Conservation (phyloP, 1,140 invertebrate genomes). For the Lucilia sericata region DNA sequence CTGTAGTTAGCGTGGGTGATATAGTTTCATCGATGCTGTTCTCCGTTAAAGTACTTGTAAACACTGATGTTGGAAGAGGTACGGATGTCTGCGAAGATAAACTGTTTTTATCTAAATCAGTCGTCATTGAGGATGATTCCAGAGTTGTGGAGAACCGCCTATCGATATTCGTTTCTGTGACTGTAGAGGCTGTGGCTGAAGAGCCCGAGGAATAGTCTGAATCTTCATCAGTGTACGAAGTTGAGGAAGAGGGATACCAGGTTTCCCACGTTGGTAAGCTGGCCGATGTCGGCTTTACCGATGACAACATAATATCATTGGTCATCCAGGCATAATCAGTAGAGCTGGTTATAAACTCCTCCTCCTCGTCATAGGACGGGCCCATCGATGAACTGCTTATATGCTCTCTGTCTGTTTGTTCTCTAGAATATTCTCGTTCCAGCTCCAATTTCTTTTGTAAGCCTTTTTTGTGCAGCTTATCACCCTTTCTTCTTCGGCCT, state of each 20-base stretch:
- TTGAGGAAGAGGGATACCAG: slow-evolving; percentile 13
- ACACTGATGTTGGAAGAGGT: slow-evolving; percentile 4
- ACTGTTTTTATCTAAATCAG: slow-evolving; percentile 15
- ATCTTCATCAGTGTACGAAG: neutral
- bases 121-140: neutral
- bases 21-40: neutral
- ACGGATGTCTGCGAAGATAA: neutral
- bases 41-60: neutral
- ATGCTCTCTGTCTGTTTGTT: neutral
- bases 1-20: slow-evolving; percentile 35
- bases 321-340: slow-evolving; percentile 23
- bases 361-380: neutral
- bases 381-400: neutral
- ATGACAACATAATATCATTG: neutral
- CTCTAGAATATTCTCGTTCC: neutral
- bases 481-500: slow-evolving; percentile 59
- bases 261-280: slow-evolving; percentile 28
- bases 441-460: neutral
- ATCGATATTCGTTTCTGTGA: neutral
- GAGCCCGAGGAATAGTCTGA: neutral
- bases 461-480: slow-evolving; percentile 18
- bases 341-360: neutral
- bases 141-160: neutral
- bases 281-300: slow-evolving; percentile 26
- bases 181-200: neutral